Conservation (phyloP, 2,113 vertebrate genomes). For the Syngnathus scovelli region DNA sequence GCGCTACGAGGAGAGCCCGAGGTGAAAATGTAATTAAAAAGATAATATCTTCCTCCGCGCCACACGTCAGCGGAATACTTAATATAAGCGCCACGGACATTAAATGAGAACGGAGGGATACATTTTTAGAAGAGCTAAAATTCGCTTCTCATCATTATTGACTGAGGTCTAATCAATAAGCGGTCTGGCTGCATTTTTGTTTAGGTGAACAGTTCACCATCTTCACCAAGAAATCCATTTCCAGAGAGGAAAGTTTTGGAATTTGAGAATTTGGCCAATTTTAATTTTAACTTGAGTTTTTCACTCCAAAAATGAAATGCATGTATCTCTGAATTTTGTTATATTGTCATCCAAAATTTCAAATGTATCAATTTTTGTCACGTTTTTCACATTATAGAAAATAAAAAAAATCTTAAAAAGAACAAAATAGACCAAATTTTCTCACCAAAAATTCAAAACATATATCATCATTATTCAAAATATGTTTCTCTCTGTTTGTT, state of each 20-base stretch:
- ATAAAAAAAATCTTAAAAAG: too few relatives aligned
- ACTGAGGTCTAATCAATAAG: constrained; percentile 26
- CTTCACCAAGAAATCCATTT: constrained; percentile 24
- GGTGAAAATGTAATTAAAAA: constrained; percentile 61
- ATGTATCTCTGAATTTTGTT: too few relatives aligned
- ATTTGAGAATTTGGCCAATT: not conserved
- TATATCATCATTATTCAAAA: too few relatives aligned
- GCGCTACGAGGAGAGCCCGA: constrained; percentile 51
- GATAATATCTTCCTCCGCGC: constrained; percentile 52
- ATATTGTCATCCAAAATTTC: too few relatives aligned
- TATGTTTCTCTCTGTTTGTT: too few relatives aligned
- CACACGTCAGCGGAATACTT: constrained; percentile 47
- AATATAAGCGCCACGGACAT: constrained; percentile 24
- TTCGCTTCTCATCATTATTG: constrained; percentile 15
- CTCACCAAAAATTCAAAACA: too few relatives aligned
- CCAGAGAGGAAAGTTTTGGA: not conserved
- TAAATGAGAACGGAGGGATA: constrained; percentile 28
- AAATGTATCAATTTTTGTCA: too few relatives aligned
- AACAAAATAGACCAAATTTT: not conserved
- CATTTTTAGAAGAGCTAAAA: constrained; percentile 18
- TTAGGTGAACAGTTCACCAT: constrained; percentile 3
- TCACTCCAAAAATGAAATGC: too few relatives aligned
- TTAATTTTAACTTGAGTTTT: too few relatives aligned
- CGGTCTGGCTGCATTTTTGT: constrained; percentile 26
- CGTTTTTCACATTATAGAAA: too few relatives aligned